Evolutionary conservation across 2,113 vertebrate genomes (phyloP).

Genomic region (Neomonachus schauinslandi): DNA sequence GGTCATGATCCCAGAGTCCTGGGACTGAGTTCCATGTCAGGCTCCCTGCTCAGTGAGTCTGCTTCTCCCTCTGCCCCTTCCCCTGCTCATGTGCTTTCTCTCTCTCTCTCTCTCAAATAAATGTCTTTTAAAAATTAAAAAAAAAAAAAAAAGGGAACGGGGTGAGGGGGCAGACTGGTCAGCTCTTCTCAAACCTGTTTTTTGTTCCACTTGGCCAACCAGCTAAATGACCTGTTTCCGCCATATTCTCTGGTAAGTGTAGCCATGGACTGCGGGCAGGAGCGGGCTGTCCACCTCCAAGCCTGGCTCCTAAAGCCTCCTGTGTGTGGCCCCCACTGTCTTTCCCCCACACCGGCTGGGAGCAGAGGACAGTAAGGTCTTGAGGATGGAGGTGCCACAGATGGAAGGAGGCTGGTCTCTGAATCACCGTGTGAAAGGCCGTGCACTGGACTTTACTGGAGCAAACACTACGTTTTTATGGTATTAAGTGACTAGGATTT

Average conservation of each 20-base stretch:
- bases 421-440: neutral
- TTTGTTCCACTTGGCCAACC: neutral
- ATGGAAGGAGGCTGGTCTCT: neutral
- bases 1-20: no score
- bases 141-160: no score
- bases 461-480: neutral
- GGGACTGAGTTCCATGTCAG: no score
- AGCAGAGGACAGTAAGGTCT: neutral
- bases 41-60: no score
- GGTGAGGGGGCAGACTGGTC: fast-evolving
- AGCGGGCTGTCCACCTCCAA: neutral
- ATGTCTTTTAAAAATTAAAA: no score
- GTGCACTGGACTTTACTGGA: neutral
- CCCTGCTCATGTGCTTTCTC: no score
- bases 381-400: neutral
- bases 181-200: neutral
- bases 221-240: neutral
- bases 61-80: no score
- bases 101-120: no score
- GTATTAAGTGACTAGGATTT: neutral
- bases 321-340: neutral
- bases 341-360: neutral
- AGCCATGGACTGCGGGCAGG: neutral
- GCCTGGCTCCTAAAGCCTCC: neutral
- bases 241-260: neutral